Evolutionary conservation across 2,113 vertebrate genomes (phyloP).

Genomic region (Antigone vipio): DNA sequence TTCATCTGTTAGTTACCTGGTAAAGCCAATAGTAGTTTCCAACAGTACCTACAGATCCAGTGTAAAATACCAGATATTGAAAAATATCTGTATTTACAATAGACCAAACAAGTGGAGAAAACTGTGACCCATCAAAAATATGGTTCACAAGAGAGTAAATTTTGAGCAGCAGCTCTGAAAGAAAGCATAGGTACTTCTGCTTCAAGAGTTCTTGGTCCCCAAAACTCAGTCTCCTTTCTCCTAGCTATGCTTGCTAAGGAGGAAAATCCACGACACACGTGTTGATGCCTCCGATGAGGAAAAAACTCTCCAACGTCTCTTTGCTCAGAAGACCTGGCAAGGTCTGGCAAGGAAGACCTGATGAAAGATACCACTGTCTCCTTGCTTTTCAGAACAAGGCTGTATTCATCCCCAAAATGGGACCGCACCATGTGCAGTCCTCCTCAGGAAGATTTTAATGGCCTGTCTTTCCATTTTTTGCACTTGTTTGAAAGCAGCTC

Average conservation of each 20-base stretch:
- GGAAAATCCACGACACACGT: neutral
- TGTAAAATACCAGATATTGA: neutral
- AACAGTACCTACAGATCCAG: neutral
- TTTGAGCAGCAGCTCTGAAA: neutral
- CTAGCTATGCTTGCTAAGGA: neutral
- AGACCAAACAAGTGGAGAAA: neutral
- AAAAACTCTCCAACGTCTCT: neutral
- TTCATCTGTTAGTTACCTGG: neutral
- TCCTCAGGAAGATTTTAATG: neutral
- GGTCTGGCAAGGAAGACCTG: no score
- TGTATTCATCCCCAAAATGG: neutral
- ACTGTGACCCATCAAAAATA: neutral
- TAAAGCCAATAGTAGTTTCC: neutral
- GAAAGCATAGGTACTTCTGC: constrained; percentile 49
- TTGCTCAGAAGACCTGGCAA: neutral
- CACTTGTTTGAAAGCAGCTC: neutral
- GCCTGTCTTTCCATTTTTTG: neutral
- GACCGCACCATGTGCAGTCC: neutral
- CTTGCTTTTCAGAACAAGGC: neutral
- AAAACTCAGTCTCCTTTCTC: neutral
- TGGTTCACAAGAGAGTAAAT: neutral
- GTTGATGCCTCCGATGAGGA: neutral
- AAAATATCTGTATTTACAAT: neutral
- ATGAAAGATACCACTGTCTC: neutral
- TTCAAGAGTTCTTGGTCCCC: constrained; percentile 6